A percentile compares a stretch with the other conserved stretches of the same genome.
phyloP scores from a whole-genome alignment of 2,888 invertebrate genomes.

The Melanophora roralis region DNA sequence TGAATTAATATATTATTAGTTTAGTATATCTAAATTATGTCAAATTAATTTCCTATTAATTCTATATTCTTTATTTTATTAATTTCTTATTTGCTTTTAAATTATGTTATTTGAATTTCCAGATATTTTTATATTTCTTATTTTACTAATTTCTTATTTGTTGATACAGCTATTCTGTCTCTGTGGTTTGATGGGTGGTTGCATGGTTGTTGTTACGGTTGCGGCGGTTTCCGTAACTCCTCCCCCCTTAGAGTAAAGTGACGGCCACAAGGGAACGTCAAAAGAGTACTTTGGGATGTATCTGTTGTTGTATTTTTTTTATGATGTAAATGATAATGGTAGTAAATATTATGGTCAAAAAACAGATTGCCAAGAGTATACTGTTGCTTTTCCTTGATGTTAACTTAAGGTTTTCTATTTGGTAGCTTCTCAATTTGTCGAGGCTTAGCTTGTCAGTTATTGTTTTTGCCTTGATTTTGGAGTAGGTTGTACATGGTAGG shows the following conservation, averaged over 20 bases:
- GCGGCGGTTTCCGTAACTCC: no score
- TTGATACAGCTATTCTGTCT: no score
- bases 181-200: no score
- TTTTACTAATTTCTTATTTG: no score
- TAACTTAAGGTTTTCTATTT: background rate
- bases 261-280: conserved; percentile 11
- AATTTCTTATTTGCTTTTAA: no score
- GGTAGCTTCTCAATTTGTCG: background rate
- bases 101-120: no score
- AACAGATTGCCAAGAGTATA: background rate
- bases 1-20: no score
- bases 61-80: no score
- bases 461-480: background rate
- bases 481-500: background rate
- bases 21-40: no score
- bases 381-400: background rate
- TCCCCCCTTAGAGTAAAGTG: conserved; percentile 16
- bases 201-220: no score
- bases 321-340: background rate
- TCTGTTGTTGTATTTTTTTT: background rate
- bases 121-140: no score
- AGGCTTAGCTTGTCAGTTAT: conserved; percentile 14
- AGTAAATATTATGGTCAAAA: background rate
- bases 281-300: background rate
- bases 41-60: no score